phyloP scores from a whole-genome alignment of 1,140 invertebrate species.

The Episyrphus balteatus region DNA sequence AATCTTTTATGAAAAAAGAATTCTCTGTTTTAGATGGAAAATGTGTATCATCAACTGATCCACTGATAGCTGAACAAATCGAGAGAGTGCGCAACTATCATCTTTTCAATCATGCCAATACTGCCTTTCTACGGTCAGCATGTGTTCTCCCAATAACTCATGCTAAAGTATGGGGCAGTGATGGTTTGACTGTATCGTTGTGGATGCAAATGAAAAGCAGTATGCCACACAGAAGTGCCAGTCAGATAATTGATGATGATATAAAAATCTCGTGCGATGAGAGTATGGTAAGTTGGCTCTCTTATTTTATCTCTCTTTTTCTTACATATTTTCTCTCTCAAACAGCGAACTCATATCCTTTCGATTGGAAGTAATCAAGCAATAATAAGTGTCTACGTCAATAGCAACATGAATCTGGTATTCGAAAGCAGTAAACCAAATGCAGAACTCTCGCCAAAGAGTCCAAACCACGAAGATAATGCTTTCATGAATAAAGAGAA shows the following conservation, averaged over 20 bases:
- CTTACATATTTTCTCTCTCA: background rate
- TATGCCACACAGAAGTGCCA: slow-evolving; percentile 12
- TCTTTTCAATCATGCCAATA: slow-evolving; percentile 17
- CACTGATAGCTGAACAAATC: slow-evolving; percentile 18
- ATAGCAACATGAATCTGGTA: slow-evolving; percentile 22
- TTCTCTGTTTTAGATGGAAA: slow-evolving; percentile 21
- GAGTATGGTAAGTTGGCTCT: slow-evolving; percentile 12
- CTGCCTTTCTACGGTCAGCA: slow-evolving; percentile 26
- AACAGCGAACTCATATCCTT: slow-evolving; percentile 24
- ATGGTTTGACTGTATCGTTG: slow-evolving; percentile 25
- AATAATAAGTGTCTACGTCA: slow-evolving; percentile 28
- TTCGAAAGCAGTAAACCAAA: slow-evolving; percentile 27
- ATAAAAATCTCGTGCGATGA: slow-evolving; percentile 24
- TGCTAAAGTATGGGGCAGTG: slow-evolving; percentile 22
- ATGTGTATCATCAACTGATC: slow-evolving; percentile 23
- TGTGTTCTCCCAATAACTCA: slow-evolving; percentile 29
- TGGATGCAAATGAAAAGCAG: slow-evolving; percentile 27
- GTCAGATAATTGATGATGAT: slow-evolving; percentile 25
- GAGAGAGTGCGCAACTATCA: slow-evolving; percentile 25
- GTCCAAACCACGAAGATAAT: background rate
- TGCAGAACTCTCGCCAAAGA: slow-evolving; percentile 14
- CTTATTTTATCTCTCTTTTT: background rate
- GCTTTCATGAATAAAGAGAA: background rate
- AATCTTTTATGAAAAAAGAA: background rate
- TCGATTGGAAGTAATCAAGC: slow-evolving; percentile 30